Evolutionary conservation across 1,140 invertebrate genomes (phyloP).

Genomic region (Rhopalosiphum maidis): DNA sequence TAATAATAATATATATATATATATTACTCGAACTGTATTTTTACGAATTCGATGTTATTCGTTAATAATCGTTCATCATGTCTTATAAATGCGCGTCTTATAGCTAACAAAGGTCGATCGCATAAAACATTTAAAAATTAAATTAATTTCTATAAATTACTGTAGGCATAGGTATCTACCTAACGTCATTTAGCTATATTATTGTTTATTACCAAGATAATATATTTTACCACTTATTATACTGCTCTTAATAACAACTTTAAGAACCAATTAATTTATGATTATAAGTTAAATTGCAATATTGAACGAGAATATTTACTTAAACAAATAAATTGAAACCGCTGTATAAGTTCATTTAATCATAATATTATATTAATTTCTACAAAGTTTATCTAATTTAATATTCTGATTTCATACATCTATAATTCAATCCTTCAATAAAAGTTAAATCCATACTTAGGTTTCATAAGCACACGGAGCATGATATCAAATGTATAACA

Average conservation of each 20-base stretch:
- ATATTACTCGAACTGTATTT: not conserved
- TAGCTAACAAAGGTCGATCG: not conserved
- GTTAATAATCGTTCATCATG: not conserved
- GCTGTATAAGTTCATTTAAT: not conserved
- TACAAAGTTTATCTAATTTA: not conserved
- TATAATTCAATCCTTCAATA: not conserved
- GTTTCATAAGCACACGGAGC: not conserved
- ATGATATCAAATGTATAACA: not conserved
- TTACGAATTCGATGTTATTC: not conserved
- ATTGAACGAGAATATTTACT: not conserved
- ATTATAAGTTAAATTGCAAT: not conserved
- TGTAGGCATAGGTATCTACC: too few species aligned
- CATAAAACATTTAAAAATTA: not conserved
- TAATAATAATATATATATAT: too few species aligned
- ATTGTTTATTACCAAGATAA: not conserved
- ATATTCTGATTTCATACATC: not conserved
- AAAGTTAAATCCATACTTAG: not conserved
- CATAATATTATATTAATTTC: not conserved
- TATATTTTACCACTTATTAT: not conserved
- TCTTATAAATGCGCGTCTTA: not conserved
- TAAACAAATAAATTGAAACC: not conserved
- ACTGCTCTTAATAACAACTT: not conserved
- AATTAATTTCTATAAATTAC: not conserved
- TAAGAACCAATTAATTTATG: constrained; percentile 2
- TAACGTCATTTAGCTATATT: not conserved